These are phyloP conservation scores for Tarsius wallacei DNA, from an alignment of 2,797 vertebrate species.

Conservation along the genomic window DNA sequence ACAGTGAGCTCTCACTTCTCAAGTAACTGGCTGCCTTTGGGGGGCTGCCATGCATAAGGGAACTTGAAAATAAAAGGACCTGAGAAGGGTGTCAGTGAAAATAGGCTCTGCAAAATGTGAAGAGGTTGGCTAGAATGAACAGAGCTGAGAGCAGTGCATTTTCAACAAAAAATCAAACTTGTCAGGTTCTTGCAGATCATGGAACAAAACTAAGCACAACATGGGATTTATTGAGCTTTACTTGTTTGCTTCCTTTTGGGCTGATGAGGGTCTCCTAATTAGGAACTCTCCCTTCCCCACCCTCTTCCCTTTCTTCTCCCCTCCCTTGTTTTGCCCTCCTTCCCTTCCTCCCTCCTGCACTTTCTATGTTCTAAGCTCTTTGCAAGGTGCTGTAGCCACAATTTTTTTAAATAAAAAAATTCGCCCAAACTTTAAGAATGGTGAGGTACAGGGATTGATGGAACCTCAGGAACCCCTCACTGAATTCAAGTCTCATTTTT, in stretches of 20 bases:
- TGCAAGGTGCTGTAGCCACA: background rate
- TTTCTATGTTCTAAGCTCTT: background rate
- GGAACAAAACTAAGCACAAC: background rate
- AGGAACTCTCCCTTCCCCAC: background rate
- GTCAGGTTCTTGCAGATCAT: background rate
- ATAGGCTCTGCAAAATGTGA: background rate
- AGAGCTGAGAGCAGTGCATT: background rate
- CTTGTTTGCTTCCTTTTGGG: background rate
- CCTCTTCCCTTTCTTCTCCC: background rate
- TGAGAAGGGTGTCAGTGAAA: slow-evolving; percentile 27
- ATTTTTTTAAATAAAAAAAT: background rate
- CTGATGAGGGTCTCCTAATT: no score
- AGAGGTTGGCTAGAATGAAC: background rate
- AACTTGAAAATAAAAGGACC: background rate
- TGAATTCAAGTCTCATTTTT: slow-evolving; percentile 22
- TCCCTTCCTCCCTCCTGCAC: background rate
- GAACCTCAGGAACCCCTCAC: background rate
- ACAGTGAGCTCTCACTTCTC: slow-evolving; percentile 38
- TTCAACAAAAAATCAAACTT: background rate
- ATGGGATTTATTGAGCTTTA: background rate
- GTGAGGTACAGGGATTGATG: background rate
- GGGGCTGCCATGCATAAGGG: background rate
- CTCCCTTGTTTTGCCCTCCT: background rate
- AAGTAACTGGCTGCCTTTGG: slow-evolving; percentile 33
- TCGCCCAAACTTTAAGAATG: background rate